Percentiles rank a stretch among this genome's conserved stretches.
These are phyloP conservation scores for Eufriesea mexicana DNA, from an alignment of 1,140 invertebrate genomes.

Conservation along the genomic window DNA sequence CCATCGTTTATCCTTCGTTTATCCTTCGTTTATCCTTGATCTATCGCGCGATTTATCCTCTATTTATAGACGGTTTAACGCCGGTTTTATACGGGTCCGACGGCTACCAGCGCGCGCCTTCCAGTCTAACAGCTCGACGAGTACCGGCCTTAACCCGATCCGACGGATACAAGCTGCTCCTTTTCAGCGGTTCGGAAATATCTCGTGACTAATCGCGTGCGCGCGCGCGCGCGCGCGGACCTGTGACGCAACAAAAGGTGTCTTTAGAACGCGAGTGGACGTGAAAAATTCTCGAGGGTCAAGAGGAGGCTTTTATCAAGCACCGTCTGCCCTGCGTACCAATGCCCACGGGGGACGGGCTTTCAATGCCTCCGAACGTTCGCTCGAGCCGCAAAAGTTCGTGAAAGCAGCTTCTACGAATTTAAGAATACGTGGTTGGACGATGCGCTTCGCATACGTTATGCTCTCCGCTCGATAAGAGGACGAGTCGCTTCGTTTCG, in stretches of 20 bases:
- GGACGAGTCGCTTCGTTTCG: neutral
- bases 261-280: conserved; percentile 29
- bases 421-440: neutral
- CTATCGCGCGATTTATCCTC: neutral
- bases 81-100: conserved; percentile 21
- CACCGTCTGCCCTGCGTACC: conserved; percentile 19
- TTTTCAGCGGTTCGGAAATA: conserved; percentile 61
- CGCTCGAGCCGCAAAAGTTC: neutral
- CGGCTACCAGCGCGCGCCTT: conserved; percentile 35
- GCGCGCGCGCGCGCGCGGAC: conserved; percentile 23
- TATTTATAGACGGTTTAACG: conserved; percentile 33
- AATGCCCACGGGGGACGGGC: neutral
- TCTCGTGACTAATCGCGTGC: conserved; percentile 54
- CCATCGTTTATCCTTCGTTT: no score
- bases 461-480: neutral
- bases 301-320: conserved; percentile 12
- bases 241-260: conserved; percentile 59
- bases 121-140: conserved; percentile 36
- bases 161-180: conserved; percentile 34
- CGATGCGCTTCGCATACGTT: neutral
- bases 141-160: conserved; percentile 55
- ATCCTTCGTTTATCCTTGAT: no score
- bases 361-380: neutral
- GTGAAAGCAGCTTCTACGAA: conserved; percentile 2
- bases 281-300: conserved; percentile 25